These are phyloP conservation scores for Drosophila oshimai DNA, from an alignment of 1,140 invertebrate species.

Conservation along the genomic window DNA sequence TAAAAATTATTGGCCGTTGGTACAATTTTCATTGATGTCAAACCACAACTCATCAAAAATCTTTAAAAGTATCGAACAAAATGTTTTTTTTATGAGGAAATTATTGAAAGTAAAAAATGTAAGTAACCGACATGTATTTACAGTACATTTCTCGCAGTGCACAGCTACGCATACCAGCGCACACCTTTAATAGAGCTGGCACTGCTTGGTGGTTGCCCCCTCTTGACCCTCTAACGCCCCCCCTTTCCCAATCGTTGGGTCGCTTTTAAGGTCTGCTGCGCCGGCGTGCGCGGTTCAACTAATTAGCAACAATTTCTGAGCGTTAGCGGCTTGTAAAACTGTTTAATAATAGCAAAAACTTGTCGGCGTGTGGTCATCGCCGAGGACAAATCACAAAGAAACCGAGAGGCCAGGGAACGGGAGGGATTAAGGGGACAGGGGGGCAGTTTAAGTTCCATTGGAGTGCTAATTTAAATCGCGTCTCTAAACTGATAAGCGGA, in stretches of 20 bases:
- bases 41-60: too few species aligned
- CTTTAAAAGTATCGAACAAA: too few species aligned
- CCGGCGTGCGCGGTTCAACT: slow-evolving; percentile 71
- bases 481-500: slow-evolving; percentile 74
- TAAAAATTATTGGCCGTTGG: too few species aligned
- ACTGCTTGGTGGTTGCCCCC: neutral
- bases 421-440: neutral
- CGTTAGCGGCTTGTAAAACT: slow-evolving; percentile 79
- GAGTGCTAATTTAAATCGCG: slow-evolving; percentile 62
- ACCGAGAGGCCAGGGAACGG: neutral
- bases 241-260: neutral
- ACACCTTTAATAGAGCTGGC: slow-evolving; percentile 34
- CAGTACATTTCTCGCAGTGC: slow-evolving; percentile 3
- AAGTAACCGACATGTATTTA: neutral
- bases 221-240: neutral
- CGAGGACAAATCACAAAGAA: slow-evolving; percentile 47
- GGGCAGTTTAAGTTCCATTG: neutral
- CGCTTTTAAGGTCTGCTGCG: slow-evolving; percentile 74
- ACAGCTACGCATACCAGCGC: neutral
- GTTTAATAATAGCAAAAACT: slow-evolving; percentile 64
- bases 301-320: slow-evolving; percentile 78
- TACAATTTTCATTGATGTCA: too few species aligned
- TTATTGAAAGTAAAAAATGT: too few species aligned
- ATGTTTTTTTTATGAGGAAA: too few species aligned
- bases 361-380: slow-evolving; percentile 35